Evolutionary conservation across 2,888 invertebrate genomes (phyloP).

Genomic region (Leptinotarsa tumamoca): DNA sequence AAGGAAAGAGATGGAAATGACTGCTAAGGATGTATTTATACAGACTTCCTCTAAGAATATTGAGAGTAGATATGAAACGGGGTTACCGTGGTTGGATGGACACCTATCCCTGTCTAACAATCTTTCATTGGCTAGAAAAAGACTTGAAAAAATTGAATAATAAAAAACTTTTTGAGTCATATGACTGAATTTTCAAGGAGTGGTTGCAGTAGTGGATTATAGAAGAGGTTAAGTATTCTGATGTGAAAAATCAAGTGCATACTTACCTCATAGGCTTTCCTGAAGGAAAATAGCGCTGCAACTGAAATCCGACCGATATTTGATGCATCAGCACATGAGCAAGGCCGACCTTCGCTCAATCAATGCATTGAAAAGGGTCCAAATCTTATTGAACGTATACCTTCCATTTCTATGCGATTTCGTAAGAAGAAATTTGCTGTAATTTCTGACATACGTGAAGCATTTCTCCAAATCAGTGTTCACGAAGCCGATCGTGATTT

Average conservation of each 20-base stretch:
- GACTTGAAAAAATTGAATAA: slow-evolving; percentile 29
- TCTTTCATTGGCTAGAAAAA: slow-evolving; percentile 35
- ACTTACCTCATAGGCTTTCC: not conserved
- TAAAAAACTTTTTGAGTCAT: slow-evolving; percentile 14
- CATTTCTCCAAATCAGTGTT: slow-evolving; percentile 48
- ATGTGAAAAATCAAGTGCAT: not conserved
- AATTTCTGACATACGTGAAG: slow-evolving; percentile 53
- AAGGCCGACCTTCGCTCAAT: slow-evolving; percentile 50
- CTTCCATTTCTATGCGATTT: not conserved
- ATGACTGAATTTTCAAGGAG: slow-evolving; percentile 36
- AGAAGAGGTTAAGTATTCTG: slow-evolving; percentile 26
- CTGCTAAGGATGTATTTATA: slow-evolving; percentile 32
- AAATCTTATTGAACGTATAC: slow-evolving; percentile 37
- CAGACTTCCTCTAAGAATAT: not conserved
- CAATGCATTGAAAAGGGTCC: slow-evolving; percentile 44
- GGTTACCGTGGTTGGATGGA: slow-evolving; percentile 40
- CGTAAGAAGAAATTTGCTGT: slow-evolving; percentile 44
- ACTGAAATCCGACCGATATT: slow-evolving; percentile 52
- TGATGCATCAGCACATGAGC: slow-evolving; percentile 48
- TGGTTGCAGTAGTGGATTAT: slow-evolving; percentile 39
- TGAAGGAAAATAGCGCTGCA: slow-evolving; percentile 25
- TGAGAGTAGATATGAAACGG: slow-evolving; percentile 40
- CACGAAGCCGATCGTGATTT: slow-evolving; percentile 50
- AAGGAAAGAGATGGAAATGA: slow-evolving; percentile 23
- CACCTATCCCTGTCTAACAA: slow-evolving; percentile 38